Percentiles rank a stretch among this genome's conserved stretches.
phyloP scores from a whole-genome alignment of 2,888 invertebrate species.

The Platypus cylindrus region DNA sequence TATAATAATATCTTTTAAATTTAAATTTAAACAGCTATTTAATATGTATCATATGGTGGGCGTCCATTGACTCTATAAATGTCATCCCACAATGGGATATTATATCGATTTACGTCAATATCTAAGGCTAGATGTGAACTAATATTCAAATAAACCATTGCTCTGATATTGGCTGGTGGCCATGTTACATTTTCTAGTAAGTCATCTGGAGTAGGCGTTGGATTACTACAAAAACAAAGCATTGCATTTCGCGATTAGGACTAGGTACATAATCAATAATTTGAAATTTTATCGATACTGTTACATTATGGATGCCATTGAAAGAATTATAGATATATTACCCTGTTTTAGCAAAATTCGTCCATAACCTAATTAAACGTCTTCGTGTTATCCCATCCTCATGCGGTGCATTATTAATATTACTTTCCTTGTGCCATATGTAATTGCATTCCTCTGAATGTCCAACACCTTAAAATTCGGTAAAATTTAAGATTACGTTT shows the following conservation, averaged over 20 bases:
- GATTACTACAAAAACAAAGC: slow-evolving; percentile 14
- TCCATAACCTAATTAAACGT: slow-evolving; percentile 19
- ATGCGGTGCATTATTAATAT: slow-evolving; percentile 9
- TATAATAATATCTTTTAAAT: too few species aligned
- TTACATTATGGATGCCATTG: neutral
- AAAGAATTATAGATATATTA: slow-evolving; percentile 6
- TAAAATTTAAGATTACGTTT: neutral
- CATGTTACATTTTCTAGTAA: slow-evolving; percentile 16
- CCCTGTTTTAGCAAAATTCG: slow-evolving; percentile 20
- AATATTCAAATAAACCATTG: slow-evolving; percentile 17
- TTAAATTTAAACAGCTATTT: too few species aligned
- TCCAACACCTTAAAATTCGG: slow-evolving; percentile 15
- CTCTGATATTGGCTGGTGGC: slow-evolving; percentile 9
- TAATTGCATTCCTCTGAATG: slow-evolving; percentile 19
- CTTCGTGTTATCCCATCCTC: slow-evolving; percentile 14
- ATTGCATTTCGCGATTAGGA: neutral
- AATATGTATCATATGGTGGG: slow-evolving; percentile 20
- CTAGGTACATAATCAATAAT: neutral
- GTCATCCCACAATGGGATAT: slow-evolving; percentile 18
- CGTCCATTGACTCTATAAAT: slow-evolving; percentile 15
- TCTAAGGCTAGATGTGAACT: slow-evolving; percentile 12
- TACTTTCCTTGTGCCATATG: slow-evolving; percentile 12
- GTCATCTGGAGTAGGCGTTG: slow-evolving; percentile 14
- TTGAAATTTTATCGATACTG: neutral
- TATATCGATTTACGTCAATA: slow-evolving; percentile 11